These are phyloP conservation scores for Climacteris rufus DNA, from an alignment of 2,113 vertebrate species.

Conservation along the genomic window DNA sequence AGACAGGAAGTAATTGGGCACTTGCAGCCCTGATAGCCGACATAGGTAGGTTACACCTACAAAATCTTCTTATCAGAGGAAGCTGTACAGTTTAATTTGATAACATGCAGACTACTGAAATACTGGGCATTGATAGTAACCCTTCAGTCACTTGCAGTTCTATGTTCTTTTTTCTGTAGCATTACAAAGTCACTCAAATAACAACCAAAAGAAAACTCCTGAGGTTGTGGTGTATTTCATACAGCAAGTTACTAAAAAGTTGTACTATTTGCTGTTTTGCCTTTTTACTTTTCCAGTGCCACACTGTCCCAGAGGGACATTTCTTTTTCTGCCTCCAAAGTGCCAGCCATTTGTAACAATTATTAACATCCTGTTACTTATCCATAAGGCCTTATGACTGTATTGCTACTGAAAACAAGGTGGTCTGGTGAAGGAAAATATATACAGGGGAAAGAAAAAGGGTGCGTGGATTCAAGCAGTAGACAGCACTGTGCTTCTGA, in stretches of 20 bases:
- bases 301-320: fast-evolving
- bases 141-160: not conserved
- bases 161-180: not conserved
- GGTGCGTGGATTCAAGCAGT: not conserved
- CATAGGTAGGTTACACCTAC: not conserved
- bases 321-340: not conserved
- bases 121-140: not conserved
- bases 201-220: not conserved
- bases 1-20: not conserved
- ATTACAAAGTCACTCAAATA: not conserved
- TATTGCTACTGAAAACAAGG: not conserved
- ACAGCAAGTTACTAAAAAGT: not conserved
- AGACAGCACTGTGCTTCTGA: not conserved
- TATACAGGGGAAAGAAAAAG: not conserved
- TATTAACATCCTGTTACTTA: not conserved
- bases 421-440: not conserved
- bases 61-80: not conserved
- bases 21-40: not conserved
- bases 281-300: not conserved
- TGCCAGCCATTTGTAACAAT: not conserved
- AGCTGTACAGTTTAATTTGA: not conserved
- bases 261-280: not conserved
- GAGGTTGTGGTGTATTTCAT: not conserved
- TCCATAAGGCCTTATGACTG: not conserved
- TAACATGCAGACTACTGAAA: not conserved